phyloP scores from a whole-genome alignment of 2,113 vertebrate genomes.

The Genyomyrus donnyi region DNA sequence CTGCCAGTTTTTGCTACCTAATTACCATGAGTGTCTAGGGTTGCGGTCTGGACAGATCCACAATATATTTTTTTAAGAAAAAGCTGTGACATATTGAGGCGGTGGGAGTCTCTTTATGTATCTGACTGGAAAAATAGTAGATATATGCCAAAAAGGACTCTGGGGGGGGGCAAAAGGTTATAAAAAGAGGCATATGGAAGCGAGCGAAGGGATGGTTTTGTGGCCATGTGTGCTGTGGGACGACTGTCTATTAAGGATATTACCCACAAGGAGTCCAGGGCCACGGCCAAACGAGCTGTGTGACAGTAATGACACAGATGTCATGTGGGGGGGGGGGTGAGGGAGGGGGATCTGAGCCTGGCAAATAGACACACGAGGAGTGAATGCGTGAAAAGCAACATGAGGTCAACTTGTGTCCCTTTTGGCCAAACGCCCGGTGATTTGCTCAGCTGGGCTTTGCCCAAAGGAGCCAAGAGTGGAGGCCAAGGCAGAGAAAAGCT shows the following conservation, averaged over 20 bases:
- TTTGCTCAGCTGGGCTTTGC: background rate
- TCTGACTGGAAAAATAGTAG: background rate
- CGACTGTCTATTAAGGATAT: background rate
- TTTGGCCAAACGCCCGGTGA: background rate
- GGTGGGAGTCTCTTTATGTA: background rate
- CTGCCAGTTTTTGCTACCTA: background rate
- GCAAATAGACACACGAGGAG: background rate
- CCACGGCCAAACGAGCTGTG: background rate
- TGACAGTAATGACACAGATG: slow-evolving; percentile 1
- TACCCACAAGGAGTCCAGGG: background rate
- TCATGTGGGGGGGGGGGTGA: background rate
- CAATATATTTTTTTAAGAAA: background rate
- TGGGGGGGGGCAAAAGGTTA: background rate
- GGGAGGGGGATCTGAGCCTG: background rate
- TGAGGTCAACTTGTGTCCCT: background rate
- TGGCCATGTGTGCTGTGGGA: background rate
- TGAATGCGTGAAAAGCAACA: background rate
- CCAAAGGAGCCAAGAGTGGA: background rate
- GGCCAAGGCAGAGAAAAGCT: background rate
- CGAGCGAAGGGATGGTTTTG: background rate
- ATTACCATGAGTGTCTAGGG: background rate
- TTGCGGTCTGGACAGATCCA: background rate
- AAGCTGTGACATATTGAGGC: background rate
- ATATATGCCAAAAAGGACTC: background rate
- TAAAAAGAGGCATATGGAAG: background rate